Evolutionary conservation across 2,113 vertebrate species (phyloP).

Genomic region (Phodopus roborovskii): DNA sequence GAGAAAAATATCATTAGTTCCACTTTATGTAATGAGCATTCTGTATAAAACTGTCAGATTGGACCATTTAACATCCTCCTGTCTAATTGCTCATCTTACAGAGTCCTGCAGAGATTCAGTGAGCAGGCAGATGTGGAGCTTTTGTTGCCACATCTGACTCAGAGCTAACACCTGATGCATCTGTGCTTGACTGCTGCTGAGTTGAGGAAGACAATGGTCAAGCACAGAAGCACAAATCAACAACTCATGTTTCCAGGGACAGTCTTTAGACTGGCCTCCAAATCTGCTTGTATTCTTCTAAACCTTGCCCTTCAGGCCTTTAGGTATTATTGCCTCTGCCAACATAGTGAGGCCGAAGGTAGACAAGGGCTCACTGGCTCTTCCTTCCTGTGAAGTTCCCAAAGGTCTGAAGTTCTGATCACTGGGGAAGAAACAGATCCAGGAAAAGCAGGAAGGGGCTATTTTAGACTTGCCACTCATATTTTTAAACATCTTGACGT

Average conservation of each 20-base stretch:
- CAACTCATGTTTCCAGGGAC: background rate
- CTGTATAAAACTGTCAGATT: background rate
- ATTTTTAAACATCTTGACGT: constrained; percentile 73
- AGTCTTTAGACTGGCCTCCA: background rate
- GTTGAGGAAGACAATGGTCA: background rate
- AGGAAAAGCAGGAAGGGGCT: background rate
- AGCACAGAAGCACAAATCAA: background rate
- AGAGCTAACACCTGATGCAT: accelerated
- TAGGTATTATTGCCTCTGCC: background rate
- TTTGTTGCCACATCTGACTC: background rate
- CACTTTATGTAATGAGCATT: background rate
- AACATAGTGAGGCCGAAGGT: background rate
- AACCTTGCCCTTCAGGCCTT: background rate
- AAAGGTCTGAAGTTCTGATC: background rate
- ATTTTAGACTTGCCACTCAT: constrained; percentile 23
- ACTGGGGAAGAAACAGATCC: background rate
- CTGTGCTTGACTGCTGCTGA: too few species aligned
- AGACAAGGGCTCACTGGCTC: background rate
- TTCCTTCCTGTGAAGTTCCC: background rate
- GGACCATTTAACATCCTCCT: background rate
- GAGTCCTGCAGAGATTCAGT: background rate
- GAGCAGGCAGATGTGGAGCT: accelerated
- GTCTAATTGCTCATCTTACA: background rate
- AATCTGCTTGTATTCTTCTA: background rate
- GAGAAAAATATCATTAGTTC: too few species aligned